Evolutionary conservation across 2,888 invertebrate species (phyloP), one percentile per base, ranked within the genome.

Genomic region (Metallyticus violacea): DNA sequence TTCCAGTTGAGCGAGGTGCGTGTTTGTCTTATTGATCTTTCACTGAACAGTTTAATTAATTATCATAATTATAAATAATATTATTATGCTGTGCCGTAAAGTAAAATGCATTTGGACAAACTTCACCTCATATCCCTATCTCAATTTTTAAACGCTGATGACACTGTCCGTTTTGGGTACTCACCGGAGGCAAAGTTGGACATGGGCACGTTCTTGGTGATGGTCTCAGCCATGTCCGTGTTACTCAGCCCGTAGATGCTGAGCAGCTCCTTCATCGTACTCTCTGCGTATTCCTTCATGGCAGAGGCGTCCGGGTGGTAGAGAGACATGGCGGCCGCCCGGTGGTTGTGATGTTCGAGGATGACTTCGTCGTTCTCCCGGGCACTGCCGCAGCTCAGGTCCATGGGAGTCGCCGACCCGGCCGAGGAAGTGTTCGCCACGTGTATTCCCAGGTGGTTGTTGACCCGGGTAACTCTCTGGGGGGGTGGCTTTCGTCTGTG

Each of bases 251-350:
- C 96, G 91, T 96, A 96, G 89, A 96, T 96, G 30, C 95, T 95
- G 86, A 96, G 92, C 84, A 96, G 91, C 90, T 96, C 96, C 89
- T 96, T 94, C 95, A 96, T 96, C 9, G 96, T 96, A 89, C 95
- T 95, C 93, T 96, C 95, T 4, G 96, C 96, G 91, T 95, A 96
- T 90, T 96, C 96, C 90, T 95, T 94, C 91, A 96, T 93, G 89
- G 95, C 95, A 89, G 93, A 93, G 89, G 94, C 94, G 28, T 94
- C 93, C 30, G 87, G 87, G 88, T 92, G 87, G 26, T 86, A 85
- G 6, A 78, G 85, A 15, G 30, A 29, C 26, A n/a, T 26, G 6
- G 22, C 62, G n/a, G 28, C 30, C 6, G 81, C 28, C 40, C 79
- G 76, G 26, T 86, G 87, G 25, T 87, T 86, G 79, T 85, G 81